These are phyloP conservation scores for Lineus longissimus DNA, from an alignment of 1,140 invertebrate genomes.

Conservation along the genomic window DNA sequence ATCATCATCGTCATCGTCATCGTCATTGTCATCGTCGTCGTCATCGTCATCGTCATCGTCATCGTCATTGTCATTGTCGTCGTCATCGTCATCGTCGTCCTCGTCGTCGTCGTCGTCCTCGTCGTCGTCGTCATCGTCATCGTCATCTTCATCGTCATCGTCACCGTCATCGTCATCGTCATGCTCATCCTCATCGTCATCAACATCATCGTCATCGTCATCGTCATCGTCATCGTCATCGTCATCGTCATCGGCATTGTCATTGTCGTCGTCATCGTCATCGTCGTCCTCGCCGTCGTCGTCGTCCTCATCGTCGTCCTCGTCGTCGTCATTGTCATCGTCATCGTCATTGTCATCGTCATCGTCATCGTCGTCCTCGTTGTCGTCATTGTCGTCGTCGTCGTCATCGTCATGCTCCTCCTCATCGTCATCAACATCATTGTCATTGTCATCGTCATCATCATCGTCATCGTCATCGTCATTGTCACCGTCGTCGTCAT, in stretches of 20 bases:
- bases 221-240: too few species aligned
- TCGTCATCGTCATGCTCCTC: too few species aligned
- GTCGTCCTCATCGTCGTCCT: too few species aligned
- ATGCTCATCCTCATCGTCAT: too few species aligned
- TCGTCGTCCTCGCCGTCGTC: constrained; percentile 13
- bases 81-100: neutral
- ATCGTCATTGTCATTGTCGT: constrained; percentile 1
- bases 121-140: constrained; percentile 1
- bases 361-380: constrained; percentile 10
- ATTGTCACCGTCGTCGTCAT: constrained; percentile 14
- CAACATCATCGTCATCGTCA: too few species aligned
- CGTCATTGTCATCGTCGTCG: constrained; percentile 1
- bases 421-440: too few species aligned
- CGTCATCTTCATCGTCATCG: neutral
- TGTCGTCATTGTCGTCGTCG: too few species aligned
- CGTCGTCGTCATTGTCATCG: constrained; percentile 10
- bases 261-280: too few species aligned
- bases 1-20: too few species aligned
- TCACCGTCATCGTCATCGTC: constrained; percentile 7
- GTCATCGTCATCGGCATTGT: too few species aligned
- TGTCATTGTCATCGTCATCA: too few species aligned
- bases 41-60: constrained; percentile 1
- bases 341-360: constrained; percentile 16
- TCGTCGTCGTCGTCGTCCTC: neutral
- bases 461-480: constrained; percentile 10